Evolutionary conservation across 2,888 invertebrate genomes (phyloP).

Genomic region (Cephus nigrinus): DNA sequence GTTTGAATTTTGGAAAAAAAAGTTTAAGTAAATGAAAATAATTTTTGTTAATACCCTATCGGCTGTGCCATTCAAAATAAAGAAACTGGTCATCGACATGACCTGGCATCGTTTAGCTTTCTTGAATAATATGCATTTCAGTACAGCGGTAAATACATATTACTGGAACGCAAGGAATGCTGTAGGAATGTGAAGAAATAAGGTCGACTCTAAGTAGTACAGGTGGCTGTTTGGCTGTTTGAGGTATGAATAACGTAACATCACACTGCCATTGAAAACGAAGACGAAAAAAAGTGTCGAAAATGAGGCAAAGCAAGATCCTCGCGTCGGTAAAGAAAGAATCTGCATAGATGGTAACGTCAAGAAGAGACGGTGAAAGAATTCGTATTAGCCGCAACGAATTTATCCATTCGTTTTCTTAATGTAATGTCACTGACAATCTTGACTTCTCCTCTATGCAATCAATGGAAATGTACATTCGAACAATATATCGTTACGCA

Average conservation of each 20-base stretch:
- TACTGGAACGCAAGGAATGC: not conserved
- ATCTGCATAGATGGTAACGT: not conserved
- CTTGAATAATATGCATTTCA: not conserved
- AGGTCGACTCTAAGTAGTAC: not conserved
- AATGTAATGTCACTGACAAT: not conserved
- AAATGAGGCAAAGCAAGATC: not conserved
- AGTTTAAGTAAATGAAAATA: not conserved
- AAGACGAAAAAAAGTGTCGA: not conserved
- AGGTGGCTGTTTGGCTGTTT: not conserved
- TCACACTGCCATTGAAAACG: not conserved
- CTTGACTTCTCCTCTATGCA: not conserved
- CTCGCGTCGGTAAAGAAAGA: not conserved
- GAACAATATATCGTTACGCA: not conserved
- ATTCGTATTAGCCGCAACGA: not conserved
- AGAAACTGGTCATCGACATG: not conserved
- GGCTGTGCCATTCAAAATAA: not conserved
- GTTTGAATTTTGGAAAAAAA: not conserved
- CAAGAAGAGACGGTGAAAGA: not conserved
- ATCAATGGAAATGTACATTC: not conserved
- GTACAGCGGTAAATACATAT: not conserved
- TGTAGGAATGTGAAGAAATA: not conserved
- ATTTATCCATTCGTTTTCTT: not conserved
- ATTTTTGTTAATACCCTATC: not conserved
- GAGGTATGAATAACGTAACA: not conserved
- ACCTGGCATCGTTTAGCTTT: not conserved